A percentile compares a stretch with the other conserved stretches of the same genome.
Evolutionary conservation across 2,888 invertebrate genomes (phyloP).

Genomic region (Cosmorhoe ocellata): DNA sequence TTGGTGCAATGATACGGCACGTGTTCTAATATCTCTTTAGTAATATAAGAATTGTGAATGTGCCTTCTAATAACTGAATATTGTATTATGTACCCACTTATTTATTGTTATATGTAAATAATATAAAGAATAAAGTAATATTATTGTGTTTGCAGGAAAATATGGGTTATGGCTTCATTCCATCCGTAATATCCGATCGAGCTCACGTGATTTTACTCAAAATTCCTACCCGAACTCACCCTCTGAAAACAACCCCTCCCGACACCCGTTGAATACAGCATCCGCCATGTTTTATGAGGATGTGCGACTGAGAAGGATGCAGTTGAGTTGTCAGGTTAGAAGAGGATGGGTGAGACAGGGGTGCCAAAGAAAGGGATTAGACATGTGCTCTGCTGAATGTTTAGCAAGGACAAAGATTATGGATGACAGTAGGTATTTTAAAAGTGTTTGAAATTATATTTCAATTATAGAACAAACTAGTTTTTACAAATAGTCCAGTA

Average conservation of each 20-base stretch:
- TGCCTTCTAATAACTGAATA: too few relatives aligned
- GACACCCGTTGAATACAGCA: constrained; percentile 56
- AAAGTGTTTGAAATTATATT: constrained; percentile 6
- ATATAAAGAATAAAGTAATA: too few relatives aligned
- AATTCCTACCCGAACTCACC: constrained; percentile 58
- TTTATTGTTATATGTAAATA: too few relatives aligned
- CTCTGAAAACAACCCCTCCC: constrained; percentile 57
- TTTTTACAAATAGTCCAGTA: too few relatives aligned
- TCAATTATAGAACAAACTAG: too few relatives aligned
- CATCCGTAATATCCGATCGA: constrained; percentile 55
- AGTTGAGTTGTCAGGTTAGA: constrained; percentile 16
- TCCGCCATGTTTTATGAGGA: constrained; percentile 69
- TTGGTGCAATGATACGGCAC: too few relatives aligned
- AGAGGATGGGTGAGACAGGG: constrained; percentile 44
- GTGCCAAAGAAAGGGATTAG: constrained; percentile 55
- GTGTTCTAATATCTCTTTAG: too few relatives aligned
- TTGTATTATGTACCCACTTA: too few relatives aligned
- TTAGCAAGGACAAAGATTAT: constrained; percentile 56
- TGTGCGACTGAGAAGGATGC: constrained; percentile 38
- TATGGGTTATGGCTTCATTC: constrained; percentile 54
- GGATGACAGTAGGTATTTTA: constrained; percentile 39
- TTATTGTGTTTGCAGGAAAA: constrained; percentile 6
- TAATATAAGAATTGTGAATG: too few relatives aligned
- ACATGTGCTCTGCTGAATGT: constrained; percentile 55
- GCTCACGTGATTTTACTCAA: constrained; percentile 54